Conservation (phyloP, 2,113 vertebrate genomes). For the Hippocampus zosterae region DNA sequence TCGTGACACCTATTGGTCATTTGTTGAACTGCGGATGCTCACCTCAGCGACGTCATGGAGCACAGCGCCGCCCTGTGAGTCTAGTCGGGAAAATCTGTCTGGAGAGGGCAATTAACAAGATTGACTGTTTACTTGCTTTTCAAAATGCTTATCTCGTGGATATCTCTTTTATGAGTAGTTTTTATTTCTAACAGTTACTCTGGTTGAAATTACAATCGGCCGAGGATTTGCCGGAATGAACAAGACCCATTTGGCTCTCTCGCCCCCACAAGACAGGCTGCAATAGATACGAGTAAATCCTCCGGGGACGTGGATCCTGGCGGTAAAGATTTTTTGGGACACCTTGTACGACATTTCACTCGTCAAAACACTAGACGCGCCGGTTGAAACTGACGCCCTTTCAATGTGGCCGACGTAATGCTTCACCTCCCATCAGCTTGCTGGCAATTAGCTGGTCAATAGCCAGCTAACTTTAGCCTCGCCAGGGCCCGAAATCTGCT, state of each 20-base stretch:
- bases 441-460: constrained; percentile 18
- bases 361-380: not conserved
- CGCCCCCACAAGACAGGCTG: not conserved
- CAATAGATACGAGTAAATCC: not conserved
- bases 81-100: constrained; percentile 56
- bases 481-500: constrained; percentile 5
- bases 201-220: not conserved
- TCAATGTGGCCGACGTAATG: not conserved
- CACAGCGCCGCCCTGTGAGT: constrained; percentile 66
- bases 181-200: not conserved
- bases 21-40: constrained; percentile 7
- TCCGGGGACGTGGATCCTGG: not conserved
- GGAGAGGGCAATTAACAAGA: constrained; percentile 11
- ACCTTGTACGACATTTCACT: not conserved
- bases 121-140: not conserved
- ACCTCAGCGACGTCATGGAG: constrained; percentile 28
- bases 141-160: no score
- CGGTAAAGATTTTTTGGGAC: not conserved
- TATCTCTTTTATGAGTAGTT: no score
- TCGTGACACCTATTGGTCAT: constrained; percentile 29
- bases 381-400: not conserved
- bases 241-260: constrained; percentile 3
- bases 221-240: not conserved
- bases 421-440: constrained; percentile 17
- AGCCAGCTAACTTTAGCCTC: constrained; percentile 50